Conservation (phyloP, 2,888 invertebrate species). For the Tenthredo mesomela region DNA sequence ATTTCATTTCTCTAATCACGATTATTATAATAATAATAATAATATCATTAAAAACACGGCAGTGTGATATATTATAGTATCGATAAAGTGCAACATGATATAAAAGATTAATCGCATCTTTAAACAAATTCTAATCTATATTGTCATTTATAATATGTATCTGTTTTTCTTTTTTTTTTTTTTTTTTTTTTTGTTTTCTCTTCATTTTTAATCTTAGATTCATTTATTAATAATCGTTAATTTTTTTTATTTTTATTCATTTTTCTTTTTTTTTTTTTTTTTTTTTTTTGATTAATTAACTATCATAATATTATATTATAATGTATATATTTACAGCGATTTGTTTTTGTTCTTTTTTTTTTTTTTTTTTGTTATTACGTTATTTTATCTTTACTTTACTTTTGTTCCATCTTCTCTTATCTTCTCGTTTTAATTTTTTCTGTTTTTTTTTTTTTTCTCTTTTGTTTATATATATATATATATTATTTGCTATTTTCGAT, state of each 20-base stretch:
- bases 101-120: conserved; percentile 34
- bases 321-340: conserved; percentile 47
- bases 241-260: conserved; percentile 17
- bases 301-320: neutral
- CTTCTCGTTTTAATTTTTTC: neutral
- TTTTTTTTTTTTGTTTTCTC: neutral
- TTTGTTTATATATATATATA: neutral
- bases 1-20: conserved; percentile 19
- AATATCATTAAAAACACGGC: conserved; percentile 38
- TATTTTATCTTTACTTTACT: neutral
- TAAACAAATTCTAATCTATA: conserved; percentile 53
- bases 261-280: conserved; percentile 14
- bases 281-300: conserved; percentile 37
- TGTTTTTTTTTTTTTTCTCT: neutral
- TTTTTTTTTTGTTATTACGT: neutral
- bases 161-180: neutral
- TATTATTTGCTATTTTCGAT: conserved; percentile 21
- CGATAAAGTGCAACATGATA: conserved; percentile 41
- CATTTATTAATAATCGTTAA: conserved; percentile 7
- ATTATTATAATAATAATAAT: conserved; percentile 6
- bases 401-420: neutral
- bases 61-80: conserved; percentile 43
- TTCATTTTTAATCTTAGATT: conserved; percentile 9
- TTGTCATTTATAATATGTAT: conserved; percentile 34
- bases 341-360: conserved; percentile 3